phyloP scores from a whole-genome alignment of 2,888 invertebrate genomes.

The Abrostola triplasia region DNA sequence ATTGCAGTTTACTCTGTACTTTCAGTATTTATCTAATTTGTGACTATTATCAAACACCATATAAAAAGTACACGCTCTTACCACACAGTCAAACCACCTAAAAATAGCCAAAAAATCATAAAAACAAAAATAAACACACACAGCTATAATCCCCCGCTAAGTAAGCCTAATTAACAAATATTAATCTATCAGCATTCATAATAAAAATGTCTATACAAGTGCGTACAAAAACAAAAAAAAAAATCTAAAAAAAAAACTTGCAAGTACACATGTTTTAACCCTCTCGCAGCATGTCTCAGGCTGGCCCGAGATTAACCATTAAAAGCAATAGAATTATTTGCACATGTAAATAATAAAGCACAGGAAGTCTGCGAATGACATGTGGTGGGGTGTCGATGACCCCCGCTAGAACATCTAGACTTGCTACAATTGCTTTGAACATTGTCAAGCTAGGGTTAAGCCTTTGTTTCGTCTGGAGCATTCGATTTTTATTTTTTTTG shows the following conservation, averaged over 20 bases:
- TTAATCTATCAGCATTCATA: constrained; percentile 28
- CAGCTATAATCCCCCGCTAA: constrained; percentile 37
- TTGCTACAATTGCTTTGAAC: constrained; percentile 46
- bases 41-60: too few relatives aligned
- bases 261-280: constrained; percentile 46
- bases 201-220: constrained; percentile 32
- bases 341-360: constrained; percentile 73
- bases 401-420: constrained; percentile 65
- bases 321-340: constrained; percentile 65
- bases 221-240: constrained; percentile 16
- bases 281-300: constrained; percentile 26
- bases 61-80: background rate
- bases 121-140: constrained; percentile 27
- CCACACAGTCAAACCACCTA: background rate
- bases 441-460: constrained; percentile 11
- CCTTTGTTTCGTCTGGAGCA: background rate
- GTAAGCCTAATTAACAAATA: constrained; percentile 45
- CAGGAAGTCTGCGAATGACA: constrained; percentile 76
- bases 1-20: too few relatives aligned
- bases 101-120: constrained; percentile 8
- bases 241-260: constrained; percentile 13
- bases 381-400: constrained; percentile 71
- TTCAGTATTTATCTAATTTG: too few relatives aligned
- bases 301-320: constrained; percentile 62
- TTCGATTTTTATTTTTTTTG: background rate